phyloP scores from a whole-genome alignment of 2,113 vertebrate genomes.

The Microtus richardsoni region DNA sequence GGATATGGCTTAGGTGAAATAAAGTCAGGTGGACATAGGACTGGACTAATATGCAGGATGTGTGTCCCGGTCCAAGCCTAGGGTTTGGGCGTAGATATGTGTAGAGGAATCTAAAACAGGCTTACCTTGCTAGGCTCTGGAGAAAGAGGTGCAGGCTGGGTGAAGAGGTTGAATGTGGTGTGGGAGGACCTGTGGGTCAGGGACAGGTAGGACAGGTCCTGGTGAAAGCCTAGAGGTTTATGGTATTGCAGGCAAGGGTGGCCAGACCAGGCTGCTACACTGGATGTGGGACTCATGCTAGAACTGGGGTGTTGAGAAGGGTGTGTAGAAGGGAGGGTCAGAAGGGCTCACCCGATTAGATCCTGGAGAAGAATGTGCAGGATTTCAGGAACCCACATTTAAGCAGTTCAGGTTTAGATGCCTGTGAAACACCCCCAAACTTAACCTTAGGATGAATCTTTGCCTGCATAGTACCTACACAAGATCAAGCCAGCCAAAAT shows the following conservation, averaged over 20 bases:
- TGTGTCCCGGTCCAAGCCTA: neutral
- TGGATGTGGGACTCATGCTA: neutral
- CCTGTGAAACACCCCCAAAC: neutral
- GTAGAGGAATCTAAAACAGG: neutral
- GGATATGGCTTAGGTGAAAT: neutral
- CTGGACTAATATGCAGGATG: neutral
- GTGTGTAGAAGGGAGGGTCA: neutral
- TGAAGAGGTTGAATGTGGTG: neutral
- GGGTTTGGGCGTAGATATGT: neutral
- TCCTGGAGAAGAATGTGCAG: neutral
- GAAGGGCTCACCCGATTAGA: neutral
- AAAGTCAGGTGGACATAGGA: neutral
- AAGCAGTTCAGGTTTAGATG: neutral
- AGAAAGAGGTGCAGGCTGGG: neutral
- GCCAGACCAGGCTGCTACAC: neutral
- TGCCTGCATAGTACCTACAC: neutral
- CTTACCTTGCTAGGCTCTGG: neutral
- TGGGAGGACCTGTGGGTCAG: neutral
- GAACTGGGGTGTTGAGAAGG: neutral
- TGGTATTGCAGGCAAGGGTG: neutral
- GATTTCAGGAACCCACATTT: neutral
- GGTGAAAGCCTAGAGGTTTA: neutral
- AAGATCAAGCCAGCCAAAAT: neutral
- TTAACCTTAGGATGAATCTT: neutral
- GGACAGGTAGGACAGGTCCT: neutral